Evolutionary conservation across 2,888 invertebrate species (phyloP), one percentile per base, ranked within the genome.

Genomic region (Tuta absoluta): DNA sequence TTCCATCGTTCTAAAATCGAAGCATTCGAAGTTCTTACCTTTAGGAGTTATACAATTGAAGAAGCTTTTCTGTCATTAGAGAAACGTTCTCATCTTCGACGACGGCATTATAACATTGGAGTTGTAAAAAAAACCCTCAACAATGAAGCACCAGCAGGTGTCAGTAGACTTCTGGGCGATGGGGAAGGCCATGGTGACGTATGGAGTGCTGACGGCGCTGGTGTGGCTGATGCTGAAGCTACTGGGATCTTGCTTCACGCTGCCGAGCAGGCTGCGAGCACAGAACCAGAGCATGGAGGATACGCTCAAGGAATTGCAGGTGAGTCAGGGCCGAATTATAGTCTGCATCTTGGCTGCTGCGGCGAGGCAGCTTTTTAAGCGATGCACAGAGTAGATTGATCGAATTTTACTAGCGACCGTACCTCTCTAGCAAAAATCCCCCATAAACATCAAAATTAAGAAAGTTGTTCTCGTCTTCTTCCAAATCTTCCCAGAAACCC

Each of bases 91-190:
- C 10, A 33, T 8, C 33, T 33, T 41, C 12, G 14, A 41, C 2
- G 41, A 14, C 11, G 41, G 1, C 5, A 28, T 28, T 28, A 28
- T 41, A n/a, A 14, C n/a, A 41, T n/a, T n/a, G 41, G 14, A n/a
- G 3, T 14, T 1, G 38, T 11, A 45, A 1, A 51, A 1, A 19
- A 23, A 11, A 10, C 11, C 51, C 11, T 0, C 19, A 51, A 51
- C 14, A n/a, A 95, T 95, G 94, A 93, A 93, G 78, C 84, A 93
- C 68, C 95, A 95, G 81, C 93, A 94, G 92, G 94, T 95, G 0
- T 91, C 91, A 23, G 94, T 95, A 38, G 94, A 95, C 79, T 92
- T 93, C 68, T 93, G 93, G 92, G 93, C 93, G 67, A 95, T 95
- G 95, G 82, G 93, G 0, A 92, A 93, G 74, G 92, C 94, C 0